These are phyloP conservation scores for Petrocephalus schoutedeni DNA, from an alignment of 2,797 vertebrate species.

Conservation along the genomic window DNA sequence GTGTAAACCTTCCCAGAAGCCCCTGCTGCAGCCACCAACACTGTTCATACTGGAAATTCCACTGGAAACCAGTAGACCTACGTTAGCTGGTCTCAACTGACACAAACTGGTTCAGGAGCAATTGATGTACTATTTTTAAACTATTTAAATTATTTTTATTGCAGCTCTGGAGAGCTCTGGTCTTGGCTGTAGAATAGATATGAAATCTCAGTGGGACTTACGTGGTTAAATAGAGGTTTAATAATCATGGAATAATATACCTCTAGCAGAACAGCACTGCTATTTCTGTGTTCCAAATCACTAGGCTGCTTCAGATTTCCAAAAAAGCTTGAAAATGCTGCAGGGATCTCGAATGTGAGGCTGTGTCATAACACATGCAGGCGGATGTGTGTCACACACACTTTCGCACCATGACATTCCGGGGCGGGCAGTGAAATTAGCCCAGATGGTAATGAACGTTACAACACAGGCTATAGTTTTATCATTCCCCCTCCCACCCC, in stretches of 20 bases:
- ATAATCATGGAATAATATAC: neutral
- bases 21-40: neutral
- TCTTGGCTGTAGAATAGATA: neutral
- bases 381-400: neutral
- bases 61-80: constrained; percentile 54
- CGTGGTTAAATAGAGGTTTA: neutral
- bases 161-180: neutral
- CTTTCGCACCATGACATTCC: neutral
- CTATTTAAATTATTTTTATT: neutral
- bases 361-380: neutral
- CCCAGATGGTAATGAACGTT: constrained; percentile 42
- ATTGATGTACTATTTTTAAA: neutral
- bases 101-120: neutral
- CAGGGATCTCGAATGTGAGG: neutral
- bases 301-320: neutral
- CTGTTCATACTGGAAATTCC: constrained; percentile 12
- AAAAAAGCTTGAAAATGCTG: neutral
- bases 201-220: neutral
- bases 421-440: neutral
- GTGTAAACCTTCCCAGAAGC: neutral
- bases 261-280: neutral
- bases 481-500: constrained; percentile 44
- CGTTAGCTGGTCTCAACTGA: neutral
- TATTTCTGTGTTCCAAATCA: neutral
- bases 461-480: constrained; percentile 3